phyloP scores from a whole-genome alignment of 2,888 invertebrate species.

The Mesochorus sp. region DNA sequence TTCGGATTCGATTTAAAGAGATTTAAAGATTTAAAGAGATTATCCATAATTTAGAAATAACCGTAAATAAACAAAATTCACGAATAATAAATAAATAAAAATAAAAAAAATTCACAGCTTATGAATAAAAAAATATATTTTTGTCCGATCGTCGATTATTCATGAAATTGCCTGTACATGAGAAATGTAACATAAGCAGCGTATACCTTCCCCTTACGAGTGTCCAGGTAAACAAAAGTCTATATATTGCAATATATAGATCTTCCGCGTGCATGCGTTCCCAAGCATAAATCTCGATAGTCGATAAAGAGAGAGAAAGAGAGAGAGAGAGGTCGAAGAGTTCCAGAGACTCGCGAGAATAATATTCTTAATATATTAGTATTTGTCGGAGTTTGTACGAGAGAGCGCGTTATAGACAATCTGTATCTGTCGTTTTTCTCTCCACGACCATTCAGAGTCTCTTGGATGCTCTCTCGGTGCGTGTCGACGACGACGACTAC shows the following conservation, averaged over 20 bases:
- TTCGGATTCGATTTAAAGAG: too few species aligned
- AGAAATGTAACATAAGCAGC: neutral
- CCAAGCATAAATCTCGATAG: neutral
- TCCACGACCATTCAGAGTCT: too few species aligned
- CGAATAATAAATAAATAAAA: neutral
- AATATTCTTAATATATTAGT: neutral
- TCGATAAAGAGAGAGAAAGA: neutral
- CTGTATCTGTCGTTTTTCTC: neutral
- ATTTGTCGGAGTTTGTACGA: conserved; percentile 8
- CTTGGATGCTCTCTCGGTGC: too few species aligned
- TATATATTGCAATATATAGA: neutral
- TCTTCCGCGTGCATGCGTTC: neutral
- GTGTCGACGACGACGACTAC: too few species aligned
- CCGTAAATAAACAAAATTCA: too few species aligned
- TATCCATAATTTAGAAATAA: too few species aligned
- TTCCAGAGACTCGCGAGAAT: neutral
- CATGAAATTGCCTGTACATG: neutral
- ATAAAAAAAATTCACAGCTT: too few species aligned
- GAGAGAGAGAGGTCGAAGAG: too few species aligned
- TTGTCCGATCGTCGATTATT: neutral
- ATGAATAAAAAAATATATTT: neutral
- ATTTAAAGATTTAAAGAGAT: too few species aligned
- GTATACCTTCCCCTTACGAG: neutral
- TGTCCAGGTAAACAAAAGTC: neutral
- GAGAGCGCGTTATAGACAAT: conserved; percentile 8